A percentile compares a stretch with the other conserved stretches of the same genome.
Evolutionary conservation across 2,797 vertebrate species (phyloP).

Genomic region (Acanthopagrus latus): DNA sequence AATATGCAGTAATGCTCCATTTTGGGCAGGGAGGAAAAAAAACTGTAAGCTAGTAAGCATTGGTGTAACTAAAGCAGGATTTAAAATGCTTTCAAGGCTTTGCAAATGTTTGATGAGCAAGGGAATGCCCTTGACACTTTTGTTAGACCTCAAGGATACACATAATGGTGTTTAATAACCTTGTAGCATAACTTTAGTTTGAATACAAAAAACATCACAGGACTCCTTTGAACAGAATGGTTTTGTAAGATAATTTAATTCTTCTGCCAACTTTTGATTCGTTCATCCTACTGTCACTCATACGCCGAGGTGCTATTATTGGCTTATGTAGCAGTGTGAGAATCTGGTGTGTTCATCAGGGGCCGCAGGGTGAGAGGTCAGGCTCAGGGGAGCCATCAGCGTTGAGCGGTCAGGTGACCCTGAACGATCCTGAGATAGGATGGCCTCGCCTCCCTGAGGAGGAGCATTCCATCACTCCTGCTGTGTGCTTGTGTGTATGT

Average conservation of each 20-base stretch:
- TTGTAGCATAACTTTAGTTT: background rate
- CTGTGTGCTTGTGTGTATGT: slow-evolving; percentile 31
- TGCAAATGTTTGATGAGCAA: background rate
- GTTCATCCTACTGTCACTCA: slow-evolving; percentile 44
- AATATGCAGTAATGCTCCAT: background rate
- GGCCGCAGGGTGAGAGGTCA: slow-evolving; percentile 68
- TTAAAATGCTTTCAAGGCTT: background rate
- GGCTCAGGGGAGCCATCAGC: slow-evolving; percentile 76
- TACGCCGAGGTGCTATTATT: slow-evolving; percentile 45
- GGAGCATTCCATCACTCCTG: slow-evolving; percentile 63
- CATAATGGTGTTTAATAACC: too few relatives aligned
- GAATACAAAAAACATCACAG: background rate
- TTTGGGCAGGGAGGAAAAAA: background rate
- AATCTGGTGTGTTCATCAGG: slow-evolving; percentile 81
- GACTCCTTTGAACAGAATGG: background rate
- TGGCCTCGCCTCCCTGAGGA: slow-evolving; percentile 62
- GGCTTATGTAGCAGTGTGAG: slow-evolving; percentile 57
- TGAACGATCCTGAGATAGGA: slow-evolving; percentile 70
- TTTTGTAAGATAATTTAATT: slow-evolving; percentile 1
- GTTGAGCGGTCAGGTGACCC: slow-evolving; percentile 76
- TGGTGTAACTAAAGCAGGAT: background rate
- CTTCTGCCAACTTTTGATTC: slow-evolving; percentile 12
- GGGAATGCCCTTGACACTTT: background rate
- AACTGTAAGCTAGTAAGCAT: too few relatives aligned
- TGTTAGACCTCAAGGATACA: background rate